phyloP scores from a whole-genome alignment of 2,113 vertebrate species.

The Tenrec ecaudatus region DNA sequence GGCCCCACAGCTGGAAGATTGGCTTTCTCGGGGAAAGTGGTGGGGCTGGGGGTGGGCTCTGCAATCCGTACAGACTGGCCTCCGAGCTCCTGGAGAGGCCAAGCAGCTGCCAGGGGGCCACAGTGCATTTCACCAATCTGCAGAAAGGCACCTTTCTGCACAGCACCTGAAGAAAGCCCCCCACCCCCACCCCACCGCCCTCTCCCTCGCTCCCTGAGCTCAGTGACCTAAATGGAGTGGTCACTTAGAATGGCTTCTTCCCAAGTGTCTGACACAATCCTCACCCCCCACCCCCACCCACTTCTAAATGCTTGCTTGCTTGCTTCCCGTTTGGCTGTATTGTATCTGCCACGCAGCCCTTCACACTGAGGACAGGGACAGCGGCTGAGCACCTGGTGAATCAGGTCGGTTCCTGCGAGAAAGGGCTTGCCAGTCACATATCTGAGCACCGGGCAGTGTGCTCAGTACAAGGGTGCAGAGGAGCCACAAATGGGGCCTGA shows the following conservation, averaged over 20 bases:
- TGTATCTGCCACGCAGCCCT: background rate
- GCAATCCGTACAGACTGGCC: background rate
- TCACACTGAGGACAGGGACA: background rate
- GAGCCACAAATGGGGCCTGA: no score
- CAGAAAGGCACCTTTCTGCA: background rate
- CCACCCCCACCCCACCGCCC: no score
- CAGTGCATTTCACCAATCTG: background rate
- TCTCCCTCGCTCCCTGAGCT: background rate
- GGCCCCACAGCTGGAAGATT: background rate
- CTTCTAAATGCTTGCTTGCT: constrained; percentile 33
- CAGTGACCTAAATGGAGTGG: background rate
- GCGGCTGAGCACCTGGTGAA: no score
- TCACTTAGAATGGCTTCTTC: background rate
- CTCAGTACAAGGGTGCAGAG: background rate
- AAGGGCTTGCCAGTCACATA: background rate
- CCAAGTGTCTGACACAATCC: background rate
- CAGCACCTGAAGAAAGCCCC: background rate
- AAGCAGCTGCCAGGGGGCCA: background rate
- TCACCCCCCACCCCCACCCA: background rate
- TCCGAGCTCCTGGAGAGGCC: background rate
- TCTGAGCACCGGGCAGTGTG: background rate
- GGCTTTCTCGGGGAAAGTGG: background rate
- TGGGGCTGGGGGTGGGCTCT: background rate
- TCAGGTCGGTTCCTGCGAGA: background rate
- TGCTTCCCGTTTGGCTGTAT: background rate